phyloP scores from a whole-genome alignment of 1,140 invertebrate genomes.

The Venturia canescens region DNA sequence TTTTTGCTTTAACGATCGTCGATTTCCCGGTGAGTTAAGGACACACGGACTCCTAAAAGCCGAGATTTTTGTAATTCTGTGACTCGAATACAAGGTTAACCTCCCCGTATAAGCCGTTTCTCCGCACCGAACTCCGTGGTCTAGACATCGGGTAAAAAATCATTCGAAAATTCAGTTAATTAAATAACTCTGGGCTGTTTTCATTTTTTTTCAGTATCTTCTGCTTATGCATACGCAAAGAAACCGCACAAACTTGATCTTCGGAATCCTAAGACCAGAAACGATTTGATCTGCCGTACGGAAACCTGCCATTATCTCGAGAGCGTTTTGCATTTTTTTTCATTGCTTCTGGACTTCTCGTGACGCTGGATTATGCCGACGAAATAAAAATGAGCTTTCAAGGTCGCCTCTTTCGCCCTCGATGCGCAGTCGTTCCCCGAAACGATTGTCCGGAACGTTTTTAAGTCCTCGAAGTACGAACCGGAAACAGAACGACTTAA shows the following conservation, averaged over 20 bases:
- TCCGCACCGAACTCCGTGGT: not conserved
- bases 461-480: not conserved
- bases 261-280: conserved; percentile 8
- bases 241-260: not conserved
- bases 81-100: conserved; percentile 19
- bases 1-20: conserved; percentile 50
- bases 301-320: conserved; percentile 6
- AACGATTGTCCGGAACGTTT: not conserved
- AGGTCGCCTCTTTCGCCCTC: not conserved
- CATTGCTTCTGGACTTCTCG: not conserved
- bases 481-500: not conserved
- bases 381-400: conserved; percentile 1
- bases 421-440: not conserved
- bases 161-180: conserved; percentile 23
- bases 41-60: conserved; percentile 18
- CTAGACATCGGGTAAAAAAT: conserved; percentile 16
- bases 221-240: not conserved
- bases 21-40: conserved; percentile 55
- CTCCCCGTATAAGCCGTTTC: not conserved
- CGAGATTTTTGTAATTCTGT: conserved; percentile 28
- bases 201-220: conserved; percentile 37
- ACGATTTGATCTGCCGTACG: conserved; percentile 11
- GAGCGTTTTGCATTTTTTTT: conserved; percentile 8
- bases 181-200: not conserved
- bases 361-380: not conserved